Evolutionary conservation across 2,797 vertebrate genomes (phyloP).

Genomic region (Cyprinodon diabolis): DNA sequence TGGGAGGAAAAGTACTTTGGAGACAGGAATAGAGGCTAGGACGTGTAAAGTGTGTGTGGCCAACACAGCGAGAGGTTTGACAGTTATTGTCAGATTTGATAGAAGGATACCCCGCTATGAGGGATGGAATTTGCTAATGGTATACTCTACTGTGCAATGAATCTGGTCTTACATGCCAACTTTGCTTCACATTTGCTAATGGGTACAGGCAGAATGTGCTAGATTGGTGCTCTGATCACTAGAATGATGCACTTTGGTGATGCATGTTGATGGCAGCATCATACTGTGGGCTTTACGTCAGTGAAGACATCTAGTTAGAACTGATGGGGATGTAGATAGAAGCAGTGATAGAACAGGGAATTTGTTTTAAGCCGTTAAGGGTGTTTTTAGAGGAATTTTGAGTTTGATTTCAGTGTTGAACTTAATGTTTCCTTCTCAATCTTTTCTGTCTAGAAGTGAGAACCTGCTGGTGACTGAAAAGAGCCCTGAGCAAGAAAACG

Average conservation of each 20-base stretch:
- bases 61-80: slow-evolving; percentile 63
- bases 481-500: slow-evolving; percentile 51
- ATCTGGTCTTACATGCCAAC: slow-evolving; percentile 32
- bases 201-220: background rate
- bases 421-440: slow-evolving; percentile 19
- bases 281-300: background rate
- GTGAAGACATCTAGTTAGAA: background rate
- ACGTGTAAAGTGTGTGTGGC: slow-evolving; percentile 63
- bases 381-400: background rate
- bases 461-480: slow-evolving; percentile 42
- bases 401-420: slow-evolving; percentile 18
- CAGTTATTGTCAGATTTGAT: slow-evolving; percentile 74
- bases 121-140: slow-evolving; percentile 72
- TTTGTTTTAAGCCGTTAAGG: no score
- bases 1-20: slow-evolving; percentile 76
- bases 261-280: background rate
- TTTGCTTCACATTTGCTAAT: background rate
- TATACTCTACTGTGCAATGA: slow-evolving; percentile 46
- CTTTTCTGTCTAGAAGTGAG: slow-evolving; percentile 46
- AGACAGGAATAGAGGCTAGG: slow-evolving; percentile 56
- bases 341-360: no score
- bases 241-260: background rate
- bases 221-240: background rate
- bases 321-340: background rate
- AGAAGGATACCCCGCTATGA: slow-evolving; percentile 51